A percentile compares a stretch with the other conserved stretches of the same genome.
Conservation (phyloP, 1,140 invertebrate species). For the Diprion similis region DNA sequence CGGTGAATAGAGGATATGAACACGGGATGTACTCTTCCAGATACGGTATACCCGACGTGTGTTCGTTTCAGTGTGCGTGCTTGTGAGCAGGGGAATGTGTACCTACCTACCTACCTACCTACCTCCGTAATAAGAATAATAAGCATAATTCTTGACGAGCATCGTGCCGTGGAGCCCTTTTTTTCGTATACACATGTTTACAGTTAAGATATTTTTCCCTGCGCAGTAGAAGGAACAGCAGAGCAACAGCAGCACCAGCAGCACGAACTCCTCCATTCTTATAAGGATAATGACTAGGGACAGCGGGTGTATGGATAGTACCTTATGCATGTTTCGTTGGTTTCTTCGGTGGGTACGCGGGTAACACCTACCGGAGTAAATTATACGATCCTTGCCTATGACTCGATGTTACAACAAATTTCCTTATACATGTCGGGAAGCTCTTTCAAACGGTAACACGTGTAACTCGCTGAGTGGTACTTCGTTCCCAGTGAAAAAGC, state of each 20-base stretch:
- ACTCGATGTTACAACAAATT: no score
- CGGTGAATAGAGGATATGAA: no score
- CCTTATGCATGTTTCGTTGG: neutral
- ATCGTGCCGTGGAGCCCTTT: neutral
- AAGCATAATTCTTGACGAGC: neutral
- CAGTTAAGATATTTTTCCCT: neutral
- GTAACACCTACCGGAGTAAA: no score
- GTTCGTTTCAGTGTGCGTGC: no score
- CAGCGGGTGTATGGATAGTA: neutral
- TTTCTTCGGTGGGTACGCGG: neutral
- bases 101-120: no score
- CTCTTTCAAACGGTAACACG: neutral
- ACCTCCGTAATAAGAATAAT: neutral
- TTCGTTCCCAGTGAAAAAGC: neutral
- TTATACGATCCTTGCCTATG: no score
- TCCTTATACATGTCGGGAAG: no score
- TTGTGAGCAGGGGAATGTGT: no score
- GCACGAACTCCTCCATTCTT: neutral
- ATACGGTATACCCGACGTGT: no score
- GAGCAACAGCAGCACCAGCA: neutral
- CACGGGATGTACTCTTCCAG: no score
- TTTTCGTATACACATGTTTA: neutral
- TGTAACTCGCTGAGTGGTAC: neutral
- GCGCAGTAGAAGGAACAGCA: no score
- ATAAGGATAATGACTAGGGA: neutral